These are phyloP conservation scores for Coecobrya sp. DNA, from an alignment of 2,888 invertebrate species.

Conservation along the genomic window DNA sequence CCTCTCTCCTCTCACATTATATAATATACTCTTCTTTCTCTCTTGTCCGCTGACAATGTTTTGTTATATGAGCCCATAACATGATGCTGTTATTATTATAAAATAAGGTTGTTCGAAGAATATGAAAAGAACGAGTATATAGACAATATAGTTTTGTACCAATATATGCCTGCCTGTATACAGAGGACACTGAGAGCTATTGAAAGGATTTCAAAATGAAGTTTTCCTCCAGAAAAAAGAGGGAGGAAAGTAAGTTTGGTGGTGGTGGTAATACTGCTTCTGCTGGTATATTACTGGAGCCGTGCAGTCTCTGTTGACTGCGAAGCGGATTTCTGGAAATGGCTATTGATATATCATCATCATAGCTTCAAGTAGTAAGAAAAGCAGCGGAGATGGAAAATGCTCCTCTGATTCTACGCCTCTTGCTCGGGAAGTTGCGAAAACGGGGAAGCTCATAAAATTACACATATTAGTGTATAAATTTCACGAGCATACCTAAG, in stretches of 20 bases:
- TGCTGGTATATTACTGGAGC: slow-evolving; percentile 45
- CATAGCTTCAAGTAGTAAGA: background rate
- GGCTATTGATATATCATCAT: slow-evolving; percentile 72
- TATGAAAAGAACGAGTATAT: background rate
- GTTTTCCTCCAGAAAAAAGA: slow-evolving; percentile 53
- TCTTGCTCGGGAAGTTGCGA: background rate
- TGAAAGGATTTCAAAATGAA: slow-evolving; percentile 77
- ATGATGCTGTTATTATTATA: slow-evolving; percentile 62
- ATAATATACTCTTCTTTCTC: slow-evolving; percentile 19
- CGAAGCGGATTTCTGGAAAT: slow-evolving; percentile 48
- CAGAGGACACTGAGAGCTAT: slow-evolving; percentile 41
- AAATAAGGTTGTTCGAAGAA: background rate
- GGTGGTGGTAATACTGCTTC: background rate
- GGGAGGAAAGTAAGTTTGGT: slow-evolving; percentile 29
- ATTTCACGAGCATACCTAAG: background rate
- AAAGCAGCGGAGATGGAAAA: slow-evolving; percentile 3
- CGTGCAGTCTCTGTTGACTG: slow-evolving; percentile 72
- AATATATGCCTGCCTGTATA: background rate
- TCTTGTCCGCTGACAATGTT: slow-evolving; percentile 55
- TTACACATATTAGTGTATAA: background rate
- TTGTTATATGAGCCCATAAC: slow-evolving; percentile 57
- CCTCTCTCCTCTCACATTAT: slow-evolving; percentile 14
- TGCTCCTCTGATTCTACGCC: background rate
- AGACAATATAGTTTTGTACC: background rate
- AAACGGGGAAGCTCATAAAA: background rate